Evolutionary conservation across 2,888 invertebrate species (phyloP), one percentile per base, ranked within the genome.

Genomic region (Saturnia pavonia): DNA sequence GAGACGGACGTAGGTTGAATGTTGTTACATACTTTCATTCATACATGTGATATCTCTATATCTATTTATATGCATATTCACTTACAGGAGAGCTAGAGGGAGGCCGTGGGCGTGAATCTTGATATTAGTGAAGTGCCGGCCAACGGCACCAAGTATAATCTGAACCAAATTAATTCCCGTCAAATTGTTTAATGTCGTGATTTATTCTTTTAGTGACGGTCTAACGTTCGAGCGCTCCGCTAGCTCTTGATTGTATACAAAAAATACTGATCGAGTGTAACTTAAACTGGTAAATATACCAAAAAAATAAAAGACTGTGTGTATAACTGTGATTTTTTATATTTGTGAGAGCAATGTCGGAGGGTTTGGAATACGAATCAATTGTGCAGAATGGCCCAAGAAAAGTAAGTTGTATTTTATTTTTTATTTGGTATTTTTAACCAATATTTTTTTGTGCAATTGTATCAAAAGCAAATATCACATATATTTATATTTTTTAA

Each of bases 361-460:
- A 95, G 89, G 95, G 95, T 83, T 92, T 95, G 89, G 95, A 95
- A 92, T 95, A 95, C 89, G 95, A 95, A 83, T 95, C 93, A 87
- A 94, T 95, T 80, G 94, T 95, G 80, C 95, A 95, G 86, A 95
- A 95, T 89, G 95, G 95, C 80, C 95, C 95, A 72, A 94, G 94
- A 92, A 95, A 95, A 95, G 95, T 95, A 87, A 94, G 94, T 91
- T 76, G 25, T 70, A 76, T 81, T 80, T 80, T 80, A 74, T 75
- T 27, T 54, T 71, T 75, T 71, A 40, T 34, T 16, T 16, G 63
- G 19, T 71, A 75, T 71, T 40, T 34, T 4, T 16, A 25, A 19
- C 63, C 54, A 11, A 22, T 27, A 27, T 27, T 60, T 60, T 57
- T 27, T 60, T 27, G 22, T 22, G 54, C 1, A 22, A 60, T 60